Percentiles rank a stretch among this genome's conserved stretches.
phyloP scores from a whole-genome alignment of 2,888 invertebrate species.

The Pyrgus malvae region DNA sequence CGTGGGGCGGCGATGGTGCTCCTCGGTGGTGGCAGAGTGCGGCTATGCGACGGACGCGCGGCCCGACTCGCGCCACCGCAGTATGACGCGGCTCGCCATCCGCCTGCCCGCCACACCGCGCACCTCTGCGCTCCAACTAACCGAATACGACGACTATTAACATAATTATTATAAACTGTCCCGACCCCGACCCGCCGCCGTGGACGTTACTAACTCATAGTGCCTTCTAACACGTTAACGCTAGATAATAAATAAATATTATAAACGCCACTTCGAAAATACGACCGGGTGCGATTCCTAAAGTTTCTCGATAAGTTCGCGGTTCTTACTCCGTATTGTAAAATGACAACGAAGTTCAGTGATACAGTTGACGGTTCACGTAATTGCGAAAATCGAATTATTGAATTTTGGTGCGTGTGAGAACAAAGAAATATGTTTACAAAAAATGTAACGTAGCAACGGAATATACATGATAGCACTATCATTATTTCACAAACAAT shows the following conservation, averaged over 20 bases:
- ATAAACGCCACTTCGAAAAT: conserved; percentile 14
- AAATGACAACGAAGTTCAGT: conserved; percentile 26
- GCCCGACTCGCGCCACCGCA: conserved; percentile 58
- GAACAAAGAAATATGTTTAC: conserved; percentile 67
- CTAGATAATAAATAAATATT: conserved; percentile 27
- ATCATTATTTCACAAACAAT: conserved; percentile 28
- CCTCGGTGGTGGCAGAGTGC: conserved; percentile 40
- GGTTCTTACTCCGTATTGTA: conserved; percentile 13
- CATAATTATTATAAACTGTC: conserved; percentile 35
- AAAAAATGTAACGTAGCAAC: conserved; percentile 73
- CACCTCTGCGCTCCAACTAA: conserved; percentile 44
- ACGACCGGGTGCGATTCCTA: conserved; percentile 16
- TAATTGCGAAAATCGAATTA: conserved; percentile 17
- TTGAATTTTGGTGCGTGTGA: conserved; percentile 25
- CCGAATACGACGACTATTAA: conserved; percentile 45
- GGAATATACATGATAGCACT: conserved; percentile 40
- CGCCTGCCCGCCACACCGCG: conserved; percentile 45
- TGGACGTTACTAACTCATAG: conserved; percentile 39
- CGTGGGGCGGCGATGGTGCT: conserved; percentile 47
- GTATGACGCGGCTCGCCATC: conserved; percentile 71
- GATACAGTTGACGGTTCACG: conserved; percentile 15
- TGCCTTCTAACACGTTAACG: conserved; percentile 56
- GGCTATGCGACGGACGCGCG: conserved; percentile 48
- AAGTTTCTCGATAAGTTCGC: conserved; percentile 22
- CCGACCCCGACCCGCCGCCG: conserved; percentile 30